Percentiles rank a stretch among this genome's conserved stretches.
Evolutionary conservation across 1,140 invertebrate genomes (phyloP).

Genomic region (Macrobrachium nipponense): DNA sequence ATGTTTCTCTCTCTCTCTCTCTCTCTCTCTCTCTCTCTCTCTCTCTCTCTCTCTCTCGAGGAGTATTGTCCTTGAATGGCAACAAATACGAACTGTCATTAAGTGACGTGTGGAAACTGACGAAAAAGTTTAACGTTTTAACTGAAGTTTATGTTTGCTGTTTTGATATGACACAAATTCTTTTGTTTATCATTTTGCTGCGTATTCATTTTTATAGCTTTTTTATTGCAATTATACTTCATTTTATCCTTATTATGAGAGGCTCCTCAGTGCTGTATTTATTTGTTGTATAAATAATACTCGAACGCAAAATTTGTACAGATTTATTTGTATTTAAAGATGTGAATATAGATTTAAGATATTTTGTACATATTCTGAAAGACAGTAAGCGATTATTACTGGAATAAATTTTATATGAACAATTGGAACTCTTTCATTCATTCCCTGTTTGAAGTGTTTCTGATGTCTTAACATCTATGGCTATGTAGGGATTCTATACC

Average conservation of each 20-base stretch:
- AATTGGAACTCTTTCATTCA: no score
- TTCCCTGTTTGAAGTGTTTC: background rate
- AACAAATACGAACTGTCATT: no score
- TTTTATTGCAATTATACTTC: background rate
- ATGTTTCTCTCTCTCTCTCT: no score
- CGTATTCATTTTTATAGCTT: conserved; percentile 8
- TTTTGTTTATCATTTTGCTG: conserved; percentile 9
- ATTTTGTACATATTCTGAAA: conserved; percentile 56
- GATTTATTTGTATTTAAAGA: conserved; percentile 57
- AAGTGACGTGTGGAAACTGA: no score
- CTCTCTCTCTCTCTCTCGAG: no score
- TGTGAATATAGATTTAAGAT: conserved; percentile 50
- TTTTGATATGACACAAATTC: background rate
- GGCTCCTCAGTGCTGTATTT: conserved; percentile 31
- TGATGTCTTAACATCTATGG: background rate
- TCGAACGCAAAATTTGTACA: conserved; percentile 42
- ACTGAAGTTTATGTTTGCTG: no score
- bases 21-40: no score
- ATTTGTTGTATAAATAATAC: conserved; percentile 56
- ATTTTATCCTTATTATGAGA: background rate
- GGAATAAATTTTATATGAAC: conserved; percentile 36
- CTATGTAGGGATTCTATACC: no score
- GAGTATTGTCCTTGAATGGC: no score
- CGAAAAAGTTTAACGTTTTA: no score
- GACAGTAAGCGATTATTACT: conserved; percentile 48